Evolutionary conservation across 2,888 invertebrate species (phyloP), one percentile per base, ranked within the genome.

Genomic region (Meganola albula): DNA sequence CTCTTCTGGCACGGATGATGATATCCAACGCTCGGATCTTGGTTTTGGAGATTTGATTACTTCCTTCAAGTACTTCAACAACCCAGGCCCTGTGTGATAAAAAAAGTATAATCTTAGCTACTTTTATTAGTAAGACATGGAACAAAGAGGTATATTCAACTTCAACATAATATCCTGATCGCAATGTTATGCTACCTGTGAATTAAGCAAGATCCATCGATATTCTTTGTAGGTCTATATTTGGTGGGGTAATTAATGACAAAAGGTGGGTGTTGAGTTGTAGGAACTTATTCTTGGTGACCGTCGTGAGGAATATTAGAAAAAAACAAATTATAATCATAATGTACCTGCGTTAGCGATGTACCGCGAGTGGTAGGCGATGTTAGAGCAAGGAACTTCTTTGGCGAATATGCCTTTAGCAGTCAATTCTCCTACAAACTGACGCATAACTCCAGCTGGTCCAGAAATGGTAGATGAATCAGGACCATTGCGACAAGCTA

Each of bases 321-420:
- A n/a, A n/a, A n/a, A n/a, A n/a, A n/a, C n/a, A n/a, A n/a, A n/a
- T n/a, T n/a, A n/a, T n/a, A n/a, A n/a, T n/a, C n/a, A 0, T 1
- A 16, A 27, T 48, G 40, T 49, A 71, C 80, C 90, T 27, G 91
- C 90, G 27, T 88, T 83, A 1, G 89, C 87, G 53, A 97, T 94
- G 54, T 94, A 94, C 20, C 90, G 88, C 24, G 95, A 95, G 65
- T 97, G 96, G 60, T 95, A 97, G 0, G 97, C 94, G 43, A 95
- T 93, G 55, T 95, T 93, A n/a, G 93, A 90, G 39, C 93, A 93
- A 3, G 74, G 73, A 1, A 77, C 78, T 48, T 77, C 77, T 18
- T 68, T 75, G 1, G 75, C 77, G 18, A 78, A 78, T 7, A 77
- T 62, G 1, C 58, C 50, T 11, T 66, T 58, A 1, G 56, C 56